These are phyloP conservation scores for Manis crassicaudata DNA, from an alignment of 2,797 vertebrate species.

Conservation along the genomic window DNA sequence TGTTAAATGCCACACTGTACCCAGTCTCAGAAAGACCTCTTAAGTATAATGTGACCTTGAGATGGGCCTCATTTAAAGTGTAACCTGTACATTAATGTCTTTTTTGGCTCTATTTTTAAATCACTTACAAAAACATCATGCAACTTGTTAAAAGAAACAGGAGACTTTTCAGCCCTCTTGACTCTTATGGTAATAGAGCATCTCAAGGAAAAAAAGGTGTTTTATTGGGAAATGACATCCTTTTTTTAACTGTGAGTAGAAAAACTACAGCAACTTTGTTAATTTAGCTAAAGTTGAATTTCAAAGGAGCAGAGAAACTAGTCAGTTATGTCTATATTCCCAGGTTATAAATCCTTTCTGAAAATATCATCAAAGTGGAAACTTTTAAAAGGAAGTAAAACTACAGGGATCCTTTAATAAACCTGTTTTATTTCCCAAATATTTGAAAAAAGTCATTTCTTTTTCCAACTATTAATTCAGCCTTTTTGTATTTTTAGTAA, in stretches of 20 bases:
- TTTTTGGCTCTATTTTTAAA: neutral
- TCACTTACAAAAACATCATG: conserved; percentile 3
- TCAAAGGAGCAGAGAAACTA: neutral
- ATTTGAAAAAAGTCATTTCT: neutral
- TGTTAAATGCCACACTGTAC: neutral
- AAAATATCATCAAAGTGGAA: conserved; percentile 18
- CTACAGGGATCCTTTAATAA: neutral
- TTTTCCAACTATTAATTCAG: neutral
- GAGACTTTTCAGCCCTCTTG: neutral
- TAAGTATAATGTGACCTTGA: neutral
- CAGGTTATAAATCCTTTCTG: neutral
- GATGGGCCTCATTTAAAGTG: neutral
- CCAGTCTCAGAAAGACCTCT: neutral
- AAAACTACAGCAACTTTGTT: neutral
- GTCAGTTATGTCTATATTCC: neutral
- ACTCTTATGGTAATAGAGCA: neutral
- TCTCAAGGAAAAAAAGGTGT: fast-evolving
- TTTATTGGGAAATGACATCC: neutral
- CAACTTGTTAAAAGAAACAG: neutral
- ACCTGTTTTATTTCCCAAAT: conserved; percentile 1
- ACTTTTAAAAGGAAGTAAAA: neutral
- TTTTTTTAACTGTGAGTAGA: neutral
- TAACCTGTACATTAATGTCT: neutral
- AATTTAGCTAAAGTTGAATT: neutral
- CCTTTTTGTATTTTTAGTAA: neutral